phyloP scores from a whole-genome alignment of 37 sponge, comb jelly and placozoan genomes.

The Ephydatia muelleri region DNA sequence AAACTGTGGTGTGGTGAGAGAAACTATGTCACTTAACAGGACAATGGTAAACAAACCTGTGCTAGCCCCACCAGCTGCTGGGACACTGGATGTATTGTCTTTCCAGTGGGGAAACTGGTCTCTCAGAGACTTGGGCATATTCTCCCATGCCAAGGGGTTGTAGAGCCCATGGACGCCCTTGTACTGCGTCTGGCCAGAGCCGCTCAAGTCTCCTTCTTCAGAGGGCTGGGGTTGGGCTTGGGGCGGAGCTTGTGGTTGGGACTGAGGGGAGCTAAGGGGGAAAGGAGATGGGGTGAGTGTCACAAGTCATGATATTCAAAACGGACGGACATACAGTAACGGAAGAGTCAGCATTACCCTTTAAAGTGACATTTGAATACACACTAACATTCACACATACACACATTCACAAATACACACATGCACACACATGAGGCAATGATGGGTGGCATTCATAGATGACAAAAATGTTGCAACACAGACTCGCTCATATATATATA shows the following conservation, averaged over 20 bases:
- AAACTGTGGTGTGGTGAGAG: background rate
- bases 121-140: conserved; percentile 35
- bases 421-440: too few relatives aligned
- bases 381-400: background rate
- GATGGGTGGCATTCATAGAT: too few relatives aligned
- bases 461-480: too few relatives aligned
- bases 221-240: background rate
- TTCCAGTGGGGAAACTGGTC: conserved; percentile 77
- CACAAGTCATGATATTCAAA: background rate
- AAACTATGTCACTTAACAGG: background rate
- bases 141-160: conserved; percentile 79
- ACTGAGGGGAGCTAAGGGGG: background rate
- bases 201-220: background rate
- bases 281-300: background rate
- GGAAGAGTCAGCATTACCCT: background rate
- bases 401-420: background rate
- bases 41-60: background rate
- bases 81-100: conserved; percentile 1
- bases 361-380: too few relatives aligned
- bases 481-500: too few relatives aligned
- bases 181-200: background rate
- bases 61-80: background rate
- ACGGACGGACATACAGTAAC: background rate
- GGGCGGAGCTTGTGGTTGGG: background rate
- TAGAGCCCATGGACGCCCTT: conserved; percentile 40